phyloP scores from a whole-genome alignment of 2,888 invertebrate species.

The Andricus curvator region DNA sequence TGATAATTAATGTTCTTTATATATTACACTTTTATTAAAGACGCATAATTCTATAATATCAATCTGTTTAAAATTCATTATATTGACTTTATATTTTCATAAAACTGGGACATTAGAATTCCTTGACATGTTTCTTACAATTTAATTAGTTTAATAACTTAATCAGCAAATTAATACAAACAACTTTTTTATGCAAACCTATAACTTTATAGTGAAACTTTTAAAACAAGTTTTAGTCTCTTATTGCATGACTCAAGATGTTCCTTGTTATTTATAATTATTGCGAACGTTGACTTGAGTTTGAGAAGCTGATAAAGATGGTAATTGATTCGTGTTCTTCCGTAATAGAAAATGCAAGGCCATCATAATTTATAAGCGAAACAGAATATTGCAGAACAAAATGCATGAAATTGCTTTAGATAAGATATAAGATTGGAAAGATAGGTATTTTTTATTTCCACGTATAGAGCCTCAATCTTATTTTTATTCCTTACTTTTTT shows the following conservation, averaged over 20 bases:
- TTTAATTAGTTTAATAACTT: background rate
- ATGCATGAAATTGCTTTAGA: constrained; percentile 25
- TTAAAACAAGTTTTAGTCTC: background rate
- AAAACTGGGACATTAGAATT: background rate
- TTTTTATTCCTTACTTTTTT: background rate
- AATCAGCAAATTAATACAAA: background rate
- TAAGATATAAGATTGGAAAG: background rate
- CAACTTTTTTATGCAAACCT: background rate
- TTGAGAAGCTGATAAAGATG: constrained; percentile 15
- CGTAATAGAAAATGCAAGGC: constrained; percentile 7
- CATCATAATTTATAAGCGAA: constrained; percentile 4
- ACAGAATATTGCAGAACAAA: constrained; percentile 5
- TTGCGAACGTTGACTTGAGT: background rate
- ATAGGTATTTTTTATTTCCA: background rate
- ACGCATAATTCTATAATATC: no score
- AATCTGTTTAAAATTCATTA: background rate
- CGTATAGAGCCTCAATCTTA: background rate
- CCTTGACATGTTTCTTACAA: background rate
- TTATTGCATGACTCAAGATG: background rate
- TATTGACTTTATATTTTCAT: background rate
- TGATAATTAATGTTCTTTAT: no score
- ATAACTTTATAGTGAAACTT: background rate
- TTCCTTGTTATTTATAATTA: background rate
- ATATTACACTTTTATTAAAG: no score
- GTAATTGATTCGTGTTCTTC: constrained; percentile 14